phyloP scores from a whole-genome alignment of 1,140 invertebrate species.

The Liolophura sinensis region DNA sequence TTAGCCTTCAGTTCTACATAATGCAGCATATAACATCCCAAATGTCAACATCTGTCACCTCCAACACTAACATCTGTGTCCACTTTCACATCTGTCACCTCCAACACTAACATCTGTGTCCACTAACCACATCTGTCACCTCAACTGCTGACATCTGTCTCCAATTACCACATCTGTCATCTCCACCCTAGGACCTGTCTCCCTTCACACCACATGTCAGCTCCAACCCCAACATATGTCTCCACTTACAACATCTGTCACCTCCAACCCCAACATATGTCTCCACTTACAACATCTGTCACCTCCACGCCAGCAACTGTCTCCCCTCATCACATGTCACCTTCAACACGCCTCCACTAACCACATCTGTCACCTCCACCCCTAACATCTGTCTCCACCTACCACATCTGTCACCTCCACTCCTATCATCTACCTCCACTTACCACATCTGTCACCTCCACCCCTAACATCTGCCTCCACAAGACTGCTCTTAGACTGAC shows the following conservation, averaged over 20 bases:
- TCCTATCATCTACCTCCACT: slow-evolving; percentile 78
- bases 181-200: too few relatives aligned
- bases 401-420: slow-evolving; percentile 65
- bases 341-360: slow-evolving; percentile 76
- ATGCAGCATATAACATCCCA: slow-evolving; percentile 66
- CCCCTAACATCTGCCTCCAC: slow-evolving; percentile 82
- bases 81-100: slow-evolving; percentile 61
- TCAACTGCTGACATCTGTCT: slow-evolving; percentile 30
- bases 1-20: slow-evolving; percentile 81
- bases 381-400: slow-evolving; percentile 17
- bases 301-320: slow-evolving; percentile 75
- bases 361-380: too few relatives aligned
- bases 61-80: too few relatives aligned
- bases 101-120: slow-evolving; percentile 79
- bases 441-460: slow-evolving; percentile 64
- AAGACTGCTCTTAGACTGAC: slow-evolving; percentile 74
- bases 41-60: too few relatives aligned
- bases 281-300: slow-evolving; percentile 65
- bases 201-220: slow-evolving; percentile 59
- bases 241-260: slow-evolving; percentile 71
- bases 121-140: slow-evolving; percentile 69
- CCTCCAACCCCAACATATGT: slow-evolving; percentile 76
- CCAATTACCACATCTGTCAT: too few relatives aligned
- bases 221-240: slow-evolving; percentile 77
- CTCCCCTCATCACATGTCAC: slow-evolving; percentile 79